Evolutionary conservation across 2,113 vertebrate species (phyloP), one percentile per base, ranked within the genome.

Genomic region (Ceuthmochares aereus): DNA sequence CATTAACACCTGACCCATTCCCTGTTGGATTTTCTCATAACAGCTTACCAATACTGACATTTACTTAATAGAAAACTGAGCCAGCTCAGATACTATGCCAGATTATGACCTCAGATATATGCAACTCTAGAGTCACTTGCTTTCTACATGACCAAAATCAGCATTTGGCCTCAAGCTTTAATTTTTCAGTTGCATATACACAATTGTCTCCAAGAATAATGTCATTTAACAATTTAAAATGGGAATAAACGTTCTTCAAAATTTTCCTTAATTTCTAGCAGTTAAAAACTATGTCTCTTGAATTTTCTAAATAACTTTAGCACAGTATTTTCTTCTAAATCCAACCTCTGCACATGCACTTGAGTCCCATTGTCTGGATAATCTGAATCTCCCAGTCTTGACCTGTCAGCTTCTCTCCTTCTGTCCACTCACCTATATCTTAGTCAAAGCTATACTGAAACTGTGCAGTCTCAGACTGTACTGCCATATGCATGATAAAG

Each of bases 91-190:
- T 14, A 80, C 52, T 63, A 83, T 90, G 91, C 93, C 95, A 96
- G 72, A 90, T 92, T 67, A 96, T 95, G 90, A 95, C 69, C 93
- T 97, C 93, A 94, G 72, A 81, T 92, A 81, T n/a, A 45, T 59
- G 82, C 75, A 90, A 75, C 79, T 90, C 68, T 74, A 47, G 6
- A 88, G 82, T 91, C 4, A 30, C 72, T n/a, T 87, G 63, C 29
- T 88, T 88, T 94, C 84, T 91, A 67, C 5, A 2, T 88, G 93
- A 90, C 82, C 86, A 89, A 94, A 91, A 93, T 79, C 47, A 96
- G 75, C 83, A 69, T 86, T 90, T 90, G 82, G 75, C 67, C 55
- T 55, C 0, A 0, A 77, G 52, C 12, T 92, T 86, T 74, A 32
- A 43, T 91, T 85, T 87, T 93, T 58, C 47, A 73, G 37, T n/a